phyloP scores from a whole-genome alignment of 2,888 invertebrate species.

The Allophyes oxyacanthae region DNA sequence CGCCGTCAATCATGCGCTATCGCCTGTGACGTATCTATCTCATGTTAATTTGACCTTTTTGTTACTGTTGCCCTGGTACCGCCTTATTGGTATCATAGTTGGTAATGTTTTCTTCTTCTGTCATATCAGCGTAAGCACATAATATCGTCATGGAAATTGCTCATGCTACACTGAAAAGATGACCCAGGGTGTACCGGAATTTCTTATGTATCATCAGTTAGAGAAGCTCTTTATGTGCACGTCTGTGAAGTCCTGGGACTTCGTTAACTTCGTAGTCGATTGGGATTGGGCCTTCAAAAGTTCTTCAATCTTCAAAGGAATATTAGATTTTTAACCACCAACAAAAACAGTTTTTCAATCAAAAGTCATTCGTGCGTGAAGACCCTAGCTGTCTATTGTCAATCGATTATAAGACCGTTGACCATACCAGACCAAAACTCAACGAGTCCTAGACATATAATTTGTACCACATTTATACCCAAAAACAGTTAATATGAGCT shows the following conservation, averaged over 20 bases:
- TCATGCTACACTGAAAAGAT: too few relatives aligned
- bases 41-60: conserved; percentile 44
- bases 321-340: neutral
- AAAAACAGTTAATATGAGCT: conserved; percentile 62
- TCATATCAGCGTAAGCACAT: too few relatives aligned
- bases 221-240: too few relatives aligned
- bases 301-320: too few relatives aligned
- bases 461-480: conserved; percentile 67
- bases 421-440: conserved; percentile 46
- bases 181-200: too few relatives aligned
- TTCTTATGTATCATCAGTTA: too few relatives aligned
- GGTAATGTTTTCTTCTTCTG: too few relatives aligned
- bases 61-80: conserved; percentile 39
- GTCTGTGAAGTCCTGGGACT: too few relatives aligned
- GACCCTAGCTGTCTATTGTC: conserved; percentile 39
- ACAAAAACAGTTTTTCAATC: neutral
- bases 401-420: conserved; percentile 53
- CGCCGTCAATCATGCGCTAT: conserved; percentile 76
- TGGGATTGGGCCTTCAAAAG: too few relatives aligned
- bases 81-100: conserved; percentile 43
- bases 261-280: too few relatives aligned
- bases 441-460: conserved; percentile 71
- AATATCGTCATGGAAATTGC: too few relatives aligned
- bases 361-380: conserved; percentile 2
- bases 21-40: conserved; percentile 69